Evolutionary conservation across 2,888 invertebrate genomes (phyloP).

Genomic region (Amblyteles armatorius): DNA sequence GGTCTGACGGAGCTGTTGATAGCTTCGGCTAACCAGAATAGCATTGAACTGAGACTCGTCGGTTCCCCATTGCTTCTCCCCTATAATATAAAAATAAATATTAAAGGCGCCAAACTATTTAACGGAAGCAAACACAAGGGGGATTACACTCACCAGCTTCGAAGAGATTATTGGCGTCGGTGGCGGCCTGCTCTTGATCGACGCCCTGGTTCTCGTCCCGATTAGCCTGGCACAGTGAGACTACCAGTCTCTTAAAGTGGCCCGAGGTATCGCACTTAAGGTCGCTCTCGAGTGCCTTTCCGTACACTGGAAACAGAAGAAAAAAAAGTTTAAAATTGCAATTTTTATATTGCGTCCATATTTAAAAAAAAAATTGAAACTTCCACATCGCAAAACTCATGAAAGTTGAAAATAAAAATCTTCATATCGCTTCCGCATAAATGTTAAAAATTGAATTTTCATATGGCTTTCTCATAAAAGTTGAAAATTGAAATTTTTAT

Average conservation of each 20-base stretch:
- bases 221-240: constrained; percentile 94
- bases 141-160: constrained; percentile 86
- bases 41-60: constrained; percentile 95
- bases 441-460: too few species aligned
- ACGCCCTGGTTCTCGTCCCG: constrained; percentile 95
- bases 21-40: constrained; percentile 94
- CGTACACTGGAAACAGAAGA: constrained; percentile 88
- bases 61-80: constrained; percentile 95
- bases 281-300: constrained; percentile 92
- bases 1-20: constrained; percentile 94
- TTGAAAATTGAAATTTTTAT: too few species aligned
- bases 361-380: too few species aligned
- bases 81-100: constrained; percentile 66
- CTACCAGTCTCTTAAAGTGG: constrained; percentile 96
- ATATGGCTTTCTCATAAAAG: too few species aligned
- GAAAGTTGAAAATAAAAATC: too few species aligned
- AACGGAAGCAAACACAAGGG: not conserved
- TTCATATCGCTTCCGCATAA: too few species aligned
- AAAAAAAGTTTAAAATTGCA: not conserved
- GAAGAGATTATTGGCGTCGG: constrained; percentile 93
- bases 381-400: too few species aligned
- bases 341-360: too few species aligned
- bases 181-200: constrained; percentile 92
- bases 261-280: constrained; percentile 97
- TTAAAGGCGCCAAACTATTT: not conserved